A percentile compares a stretch with the other conserved stretches of the same genome.
Conservation (phyloP, 2,888 invertebrate genomes). For the Ectropis crepuscularia region DNA sequence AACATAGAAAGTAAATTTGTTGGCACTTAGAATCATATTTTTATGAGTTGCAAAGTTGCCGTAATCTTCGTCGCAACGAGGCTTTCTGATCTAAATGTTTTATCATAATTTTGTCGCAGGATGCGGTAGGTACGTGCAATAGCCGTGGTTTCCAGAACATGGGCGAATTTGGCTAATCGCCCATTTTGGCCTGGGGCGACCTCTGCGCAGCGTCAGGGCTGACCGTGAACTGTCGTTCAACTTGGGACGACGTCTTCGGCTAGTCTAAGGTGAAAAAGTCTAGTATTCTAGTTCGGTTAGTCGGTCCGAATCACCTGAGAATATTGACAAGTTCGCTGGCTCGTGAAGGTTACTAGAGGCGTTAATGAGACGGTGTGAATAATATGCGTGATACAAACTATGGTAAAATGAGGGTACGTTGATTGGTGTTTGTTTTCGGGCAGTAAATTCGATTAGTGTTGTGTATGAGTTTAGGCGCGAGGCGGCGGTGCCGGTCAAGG, state of each 20-base stretch:
- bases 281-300: conserved; percentile 19
- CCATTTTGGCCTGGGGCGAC: conserved; percentile 32
- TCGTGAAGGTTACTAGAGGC: conserved; percentile 14
- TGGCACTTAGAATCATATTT: conserved; percentile 10
- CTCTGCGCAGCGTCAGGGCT: conserved; percentile 35
- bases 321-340: conserved; percentile 6
- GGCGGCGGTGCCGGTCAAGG: conserved; percentile 51
- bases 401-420: conserved; percentile 12
- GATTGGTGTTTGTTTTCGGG: conserved; percentile 32
- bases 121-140: conserved; percentile 37
- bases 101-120: conserved; percentile 40
- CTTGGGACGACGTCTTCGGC: conserved; percentile 36
- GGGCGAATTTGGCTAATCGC: conserved; percentile 40
- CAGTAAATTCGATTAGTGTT: conserved; percentile 37
- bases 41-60: conserved; percentile 15
- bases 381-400: conserved; percentile 14
- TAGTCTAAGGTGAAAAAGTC: conserved; percentile 34
- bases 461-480: conserved; percentile 38
- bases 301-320: conserved; percentile 20
- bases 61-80: conserved; percentile 19
- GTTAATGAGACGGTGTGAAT: conserved; percentile 7
- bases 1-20: conserved; percentile 4
- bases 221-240: conserved; percentile 46
- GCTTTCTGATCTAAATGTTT: conserved; percentile 34
- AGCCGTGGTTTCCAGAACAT: conserved; percentile 39